Conservation (phyloP, 1,140 invertebrate genomes). For the Drosophila tsacasi region DNA sequence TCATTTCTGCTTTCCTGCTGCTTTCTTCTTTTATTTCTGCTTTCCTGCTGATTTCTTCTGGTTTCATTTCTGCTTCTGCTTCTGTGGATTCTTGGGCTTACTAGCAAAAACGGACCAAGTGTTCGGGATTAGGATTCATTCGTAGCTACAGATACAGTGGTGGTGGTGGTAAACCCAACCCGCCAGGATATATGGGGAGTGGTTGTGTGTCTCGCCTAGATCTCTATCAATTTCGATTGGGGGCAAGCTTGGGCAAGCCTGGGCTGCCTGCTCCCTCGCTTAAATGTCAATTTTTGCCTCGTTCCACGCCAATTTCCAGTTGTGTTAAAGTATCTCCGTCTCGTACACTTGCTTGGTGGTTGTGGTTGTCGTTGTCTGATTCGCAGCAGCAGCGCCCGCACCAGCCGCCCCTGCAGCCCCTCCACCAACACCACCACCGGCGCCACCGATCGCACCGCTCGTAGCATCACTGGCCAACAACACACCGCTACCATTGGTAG, state of each 20-base stretch:
- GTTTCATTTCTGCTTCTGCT: background rate
- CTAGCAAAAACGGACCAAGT: conserved; percentile 22
- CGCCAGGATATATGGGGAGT: background rate
- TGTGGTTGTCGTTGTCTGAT: conserved; percentile 68
- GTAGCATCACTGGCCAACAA: conserved; percentile 78
- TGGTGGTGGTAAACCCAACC: background rate
- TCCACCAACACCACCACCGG: conserved; percentile 50
- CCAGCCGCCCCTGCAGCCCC: conserved; percentile 27
- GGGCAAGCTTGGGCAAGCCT: background rate
- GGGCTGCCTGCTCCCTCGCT: conserved; percentile 11
- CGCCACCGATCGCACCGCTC: conserved; percentile 65
- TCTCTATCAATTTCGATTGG: conserved; percentile 1
- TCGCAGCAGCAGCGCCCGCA: conserved; percentile 49
- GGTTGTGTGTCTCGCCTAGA: background rate
- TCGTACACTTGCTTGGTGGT: conserved; percentile 93
- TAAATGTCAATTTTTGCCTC: conserved; percentile 85
- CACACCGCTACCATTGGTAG: conserved; percentile 52
- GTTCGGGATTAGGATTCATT: background rate
- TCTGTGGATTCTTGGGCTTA: background rate
- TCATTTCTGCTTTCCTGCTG: background rate
- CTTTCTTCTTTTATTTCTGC: background rate
- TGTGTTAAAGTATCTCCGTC: conserved; percentile 93
- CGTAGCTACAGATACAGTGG: background rate
- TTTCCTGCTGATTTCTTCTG: background rate
- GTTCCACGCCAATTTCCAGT: conserved; percentile 79